Evolutionary conservation across 2,888 invertebrate genomes (phyloP).

Genomic region (Nomada goodeniana): DNA sequence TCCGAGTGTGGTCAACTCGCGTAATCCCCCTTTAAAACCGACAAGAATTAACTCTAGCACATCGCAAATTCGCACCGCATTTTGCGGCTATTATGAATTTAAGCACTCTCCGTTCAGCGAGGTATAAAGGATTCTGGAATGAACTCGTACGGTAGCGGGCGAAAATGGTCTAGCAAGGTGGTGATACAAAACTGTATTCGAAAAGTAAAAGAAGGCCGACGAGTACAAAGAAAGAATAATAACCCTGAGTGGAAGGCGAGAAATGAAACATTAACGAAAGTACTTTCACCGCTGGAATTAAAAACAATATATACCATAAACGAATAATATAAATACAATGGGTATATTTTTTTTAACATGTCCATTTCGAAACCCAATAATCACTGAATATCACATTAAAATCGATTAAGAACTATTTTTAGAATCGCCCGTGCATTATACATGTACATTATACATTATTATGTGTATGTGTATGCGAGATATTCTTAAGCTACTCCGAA

Average conservation of each 20-base stretch:
- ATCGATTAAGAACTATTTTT: no score
- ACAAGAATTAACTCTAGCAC: constrained; percentile 79
- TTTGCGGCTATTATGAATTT: constrained; percentile 80
- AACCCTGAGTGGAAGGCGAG: neutral
- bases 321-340: no score
- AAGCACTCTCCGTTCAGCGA: constrained; percentile 68
- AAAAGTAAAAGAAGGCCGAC: neutral
- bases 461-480: no score
- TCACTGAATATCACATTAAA: no score
- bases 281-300: no score
- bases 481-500: no score
- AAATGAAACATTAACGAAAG: neutral
- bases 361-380: no score
- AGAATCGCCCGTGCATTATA: no score
- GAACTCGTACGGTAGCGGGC: constrained; percentile 48
- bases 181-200: constrained; percentile 2
- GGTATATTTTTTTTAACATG: no score
- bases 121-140: constrained; percentile 65
- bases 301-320: no score
- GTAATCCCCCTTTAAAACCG: constrained; percentile 80
- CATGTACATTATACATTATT: no score
- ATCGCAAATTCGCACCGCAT: constrained; percentile 81
- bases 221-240: neutral
- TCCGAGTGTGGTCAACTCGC: constrained; percentile 65
- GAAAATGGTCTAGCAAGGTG: constrained; percentile 13